phyloP scores from a whole-genome alignment of 2,113 vertebrate species.

The Tragelaphus strepsiceros region DNA sequence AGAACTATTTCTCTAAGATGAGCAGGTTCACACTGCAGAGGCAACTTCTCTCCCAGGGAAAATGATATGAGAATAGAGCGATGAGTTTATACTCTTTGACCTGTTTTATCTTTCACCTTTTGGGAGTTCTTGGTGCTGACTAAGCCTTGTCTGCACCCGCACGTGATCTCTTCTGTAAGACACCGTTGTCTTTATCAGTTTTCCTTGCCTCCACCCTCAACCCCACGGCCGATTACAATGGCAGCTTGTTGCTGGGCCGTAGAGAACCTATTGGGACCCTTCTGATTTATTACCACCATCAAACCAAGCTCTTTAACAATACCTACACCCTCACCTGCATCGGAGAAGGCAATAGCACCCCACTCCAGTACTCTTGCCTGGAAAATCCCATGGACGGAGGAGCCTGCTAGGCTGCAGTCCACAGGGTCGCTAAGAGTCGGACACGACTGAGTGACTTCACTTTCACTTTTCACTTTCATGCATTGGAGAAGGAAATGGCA shows the following conservation, averaged over 20 bases:
- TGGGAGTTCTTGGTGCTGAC: neutral
- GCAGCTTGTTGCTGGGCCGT: neutral
- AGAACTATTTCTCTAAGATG: neutral
- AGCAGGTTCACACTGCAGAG: neutral
- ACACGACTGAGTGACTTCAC: too few relatives aligned
- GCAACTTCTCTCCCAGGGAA: neutral
- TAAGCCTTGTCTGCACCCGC: too few relatives aligned
- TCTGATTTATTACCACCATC: too few relatives aligned
- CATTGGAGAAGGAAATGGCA: too few relatives aligned
- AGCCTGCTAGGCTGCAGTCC: too few relatives aligned
- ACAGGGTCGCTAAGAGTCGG: too few relatives aligned
- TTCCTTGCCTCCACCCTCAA: neutral
- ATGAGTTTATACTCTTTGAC: neutral
- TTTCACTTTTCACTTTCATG: too few relatives aligned
- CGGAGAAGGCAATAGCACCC: too few relatives aligned
- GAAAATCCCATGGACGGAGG: too few relatives aligned
- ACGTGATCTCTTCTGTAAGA: neutral
- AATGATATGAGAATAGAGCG: neutral
- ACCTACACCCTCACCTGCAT: neutral
- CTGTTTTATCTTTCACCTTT: neutral
- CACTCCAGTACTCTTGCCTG: too few relatives aligned
- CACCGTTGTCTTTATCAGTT: neutral
- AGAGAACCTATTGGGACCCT: neutral
- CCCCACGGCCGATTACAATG: neutral
- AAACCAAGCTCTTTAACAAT: neutral